A percentile compares a stretch with the other conserved stretches of the same genome.
Evolutionary conservation across 2,888 invertebrate genomes (phyloP).

Genomic region (Meiosimyza decipiens): DNA sequence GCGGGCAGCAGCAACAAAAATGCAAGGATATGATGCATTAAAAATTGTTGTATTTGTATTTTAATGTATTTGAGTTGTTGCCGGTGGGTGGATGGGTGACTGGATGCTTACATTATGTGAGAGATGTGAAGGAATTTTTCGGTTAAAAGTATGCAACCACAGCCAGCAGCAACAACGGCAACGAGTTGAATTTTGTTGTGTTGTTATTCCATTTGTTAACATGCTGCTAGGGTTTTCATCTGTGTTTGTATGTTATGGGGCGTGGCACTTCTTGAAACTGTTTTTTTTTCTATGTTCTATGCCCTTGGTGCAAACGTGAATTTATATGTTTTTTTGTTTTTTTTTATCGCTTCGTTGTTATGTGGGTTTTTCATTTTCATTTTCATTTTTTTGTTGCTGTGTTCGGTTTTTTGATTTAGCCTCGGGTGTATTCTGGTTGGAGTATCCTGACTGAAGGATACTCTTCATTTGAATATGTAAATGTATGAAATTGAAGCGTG

Average conservation of each 20-base stretch:
- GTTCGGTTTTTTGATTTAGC: neutral
- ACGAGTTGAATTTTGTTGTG: neutral
- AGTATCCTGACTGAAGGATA: neutral
- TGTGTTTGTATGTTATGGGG: neutral
- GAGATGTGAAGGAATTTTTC: too few relatives aligned
- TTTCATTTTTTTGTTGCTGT: neutral
- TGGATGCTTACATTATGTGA: too few relatives aligned
- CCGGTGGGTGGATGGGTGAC: too few relatives aligned
- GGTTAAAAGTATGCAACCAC: neutral
- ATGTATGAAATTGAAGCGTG: conserved; percentile 27
- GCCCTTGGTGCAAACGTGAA: neutral
- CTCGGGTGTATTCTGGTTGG: neutral
- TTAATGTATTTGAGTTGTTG: too few relatives aligned
- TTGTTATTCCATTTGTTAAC: conserved; percentile 24
- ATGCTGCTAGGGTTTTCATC: neutral
- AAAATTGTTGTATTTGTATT: too few relatives aligned
- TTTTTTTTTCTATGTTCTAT: too few relatives aligned
- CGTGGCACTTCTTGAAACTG: neutral
- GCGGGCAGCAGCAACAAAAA: too few relatives aligned
- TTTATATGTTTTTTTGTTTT: neutral
- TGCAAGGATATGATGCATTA: too few relatives aligned
- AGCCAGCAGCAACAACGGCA: conserved; percentile 3
- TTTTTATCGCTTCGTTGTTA: neutral
- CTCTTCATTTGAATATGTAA: conserved; percentile 29
- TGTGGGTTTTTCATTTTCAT: neutral